Conservation (phyloP, 2,113 vertebrate genomes). For the Corynorhinus townsendii region DNA sequence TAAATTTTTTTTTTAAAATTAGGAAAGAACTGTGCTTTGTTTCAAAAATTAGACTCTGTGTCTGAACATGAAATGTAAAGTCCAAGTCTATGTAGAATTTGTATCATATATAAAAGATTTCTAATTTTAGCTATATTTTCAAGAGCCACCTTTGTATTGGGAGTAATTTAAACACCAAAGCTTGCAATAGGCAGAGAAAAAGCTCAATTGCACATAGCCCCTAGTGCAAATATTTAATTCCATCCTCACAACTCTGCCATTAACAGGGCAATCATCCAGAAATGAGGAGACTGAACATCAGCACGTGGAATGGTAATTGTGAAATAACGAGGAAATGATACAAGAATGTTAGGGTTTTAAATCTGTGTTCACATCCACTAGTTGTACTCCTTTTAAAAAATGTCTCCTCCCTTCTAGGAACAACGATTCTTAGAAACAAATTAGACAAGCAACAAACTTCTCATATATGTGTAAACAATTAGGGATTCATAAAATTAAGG, state of each 20-base stretch:
- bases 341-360: neutral
- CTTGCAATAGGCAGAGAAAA: conserved; percentile 45
- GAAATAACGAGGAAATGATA: conserved; percentile 59
- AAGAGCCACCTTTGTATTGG: conserved; percentile 58
- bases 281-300: conserved; percentile 20
- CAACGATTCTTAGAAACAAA: conserved; percentile 30
- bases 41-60: conserved; percentile 28
- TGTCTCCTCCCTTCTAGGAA: neutral
- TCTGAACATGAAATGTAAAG: conserved; percentile 39
- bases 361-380: neutral
- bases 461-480: conserved; percentile 3
- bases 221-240: conserved; percentile 69
- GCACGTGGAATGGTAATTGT: conserved; percentile 40
- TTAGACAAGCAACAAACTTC: neutral
- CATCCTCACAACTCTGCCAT: conserved; percentile 49
- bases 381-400: conserved; percentile 18
- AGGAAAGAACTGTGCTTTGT: conserved; percentile 8
- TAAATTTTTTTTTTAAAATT: conserved; percentile 13
- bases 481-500: conserved; percentile 37
- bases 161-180: conserved; percentile 61
- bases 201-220: conserved; percentile 62
- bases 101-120: conserved; percentile 54
- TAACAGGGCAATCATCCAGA: conserved; percentile 61
- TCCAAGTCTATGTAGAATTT: conserved; percentile 32
- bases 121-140: conserved; percentile 65